Evolutionary conservation across 2,888 invertebrate species (phyloP), one percentile per base, ranked within the genome.

Genomic region (Drosophila sordidapex): DNA sequence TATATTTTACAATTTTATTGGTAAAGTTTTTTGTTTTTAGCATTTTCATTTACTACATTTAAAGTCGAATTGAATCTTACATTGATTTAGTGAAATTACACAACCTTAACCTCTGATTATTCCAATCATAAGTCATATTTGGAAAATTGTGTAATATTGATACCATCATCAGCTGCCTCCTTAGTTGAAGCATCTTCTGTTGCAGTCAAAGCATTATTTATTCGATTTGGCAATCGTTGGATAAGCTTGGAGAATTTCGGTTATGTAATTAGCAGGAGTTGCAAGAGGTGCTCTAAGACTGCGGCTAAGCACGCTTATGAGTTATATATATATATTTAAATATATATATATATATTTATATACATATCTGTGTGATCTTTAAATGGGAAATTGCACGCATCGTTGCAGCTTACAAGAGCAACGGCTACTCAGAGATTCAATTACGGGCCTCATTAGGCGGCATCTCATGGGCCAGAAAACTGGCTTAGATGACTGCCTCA

Each of bases 391-490:
- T 35, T 53, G 38, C 71, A 77, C 65, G 78, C 78, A 67, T 29
- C 27, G 59, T 64, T 52, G 27, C 54, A 29, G 46, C 35, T 53
- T 64, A n/a, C 40, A 18, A 38, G 40, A 67, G 60, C 59, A 72
- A 31, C 52, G 38, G 53, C 61, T 58, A 40, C 53, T 48, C 49
- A 21, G 29, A 59, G 54, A 81, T 60, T 53, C 65, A 62, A 85
- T 88, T 73, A 85, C 68, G 76, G 61, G 90, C 72, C 81, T 65
- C 90, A 90, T 90, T 85, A 82, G 63, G 59, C 81, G 33, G 57
- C 68, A 52, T 33, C 61, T 65, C 43, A 49, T 46, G 27, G 52
- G 51, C 21, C 31, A 49, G 8, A 10, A 33, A 27, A 56, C 33
- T 31, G 1, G 15, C 54, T 60, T 8, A 33, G 10, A 36, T 18